A percentile compares a stretch with the other conserved stretches of the same genome.
Conservation (phyloP, 2,113 vertebrate genomes). For the Callorhinus ursinus region DNA sequence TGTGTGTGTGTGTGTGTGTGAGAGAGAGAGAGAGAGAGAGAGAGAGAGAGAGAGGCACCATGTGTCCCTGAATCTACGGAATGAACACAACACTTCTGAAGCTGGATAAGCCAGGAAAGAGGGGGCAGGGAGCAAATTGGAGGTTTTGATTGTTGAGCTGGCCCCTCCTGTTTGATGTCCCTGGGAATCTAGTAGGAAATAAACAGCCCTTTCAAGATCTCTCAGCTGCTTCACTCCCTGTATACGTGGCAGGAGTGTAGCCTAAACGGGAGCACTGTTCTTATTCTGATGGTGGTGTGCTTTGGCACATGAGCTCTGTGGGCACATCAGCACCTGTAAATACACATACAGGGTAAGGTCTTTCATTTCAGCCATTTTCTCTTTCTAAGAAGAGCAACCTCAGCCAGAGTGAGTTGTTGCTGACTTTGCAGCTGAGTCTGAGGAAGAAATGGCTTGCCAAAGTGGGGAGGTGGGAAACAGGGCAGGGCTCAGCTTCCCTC, state of each 20-base stretch:
- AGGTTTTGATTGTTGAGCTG: background rate
- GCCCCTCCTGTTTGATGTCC: background rate
- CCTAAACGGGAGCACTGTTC: background rate
- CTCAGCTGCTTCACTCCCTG: background rate
- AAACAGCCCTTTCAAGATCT: conserved; percentile 54
- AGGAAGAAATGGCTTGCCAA: background rate
- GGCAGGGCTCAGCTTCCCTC: background rate
- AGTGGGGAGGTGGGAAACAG: background rate
- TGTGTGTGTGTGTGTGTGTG: background rate
- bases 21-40: background rate
- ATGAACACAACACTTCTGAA: background rate
- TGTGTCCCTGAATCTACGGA: background rate
- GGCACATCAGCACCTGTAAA: background rate
- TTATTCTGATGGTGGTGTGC: background rate
- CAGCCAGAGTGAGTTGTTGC: background rate
- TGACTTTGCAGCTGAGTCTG: background rate
- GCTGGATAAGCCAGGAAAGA: background rate
- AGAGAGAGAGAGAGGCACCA: background rate
- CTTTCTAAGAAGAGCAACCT: conserved; percentile 28
- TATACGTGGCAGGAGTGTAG: background rate
- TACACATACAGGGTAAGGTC: background rate
- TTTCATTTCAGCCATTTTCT: conserved; percentile 30
- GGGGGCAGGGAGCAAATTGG: background rate
- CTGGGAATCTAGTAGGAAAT: conserved; percentile 2
- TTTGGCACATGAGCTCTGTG: background rate